These are phyloP conservation scores for Rhinoptilus africanus DNA, from an alignment of 2,113 vertebrate species.

Conservation along the genomic window DNA sequence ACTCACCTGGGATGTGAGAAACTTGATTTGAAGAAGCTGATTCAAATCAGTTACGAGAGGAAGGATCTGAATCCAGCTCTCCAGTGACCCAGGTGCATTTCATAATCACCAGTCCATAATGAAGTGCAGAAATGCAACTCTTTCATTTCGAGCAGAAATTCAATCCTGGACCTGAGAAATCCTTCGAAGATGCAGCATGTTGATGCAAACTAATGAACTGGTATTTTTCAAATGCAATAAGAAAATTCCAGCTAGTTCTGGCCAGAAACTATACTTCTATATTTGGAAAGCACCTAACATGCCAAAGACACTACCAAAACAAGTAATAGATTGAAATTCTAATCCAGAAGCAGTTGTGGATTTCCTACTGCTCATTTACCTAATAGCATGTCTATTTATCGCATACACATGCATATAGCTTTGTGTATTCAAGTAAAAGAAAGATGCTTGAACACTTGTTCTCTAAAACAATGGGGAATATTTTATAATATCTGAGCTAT, in stretches of 20 bases:
- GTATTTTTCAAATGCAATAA: conserved; percentile 25
- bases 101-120: conserved; percentile 54
- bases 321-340: background rate
- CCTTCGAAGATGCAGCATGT: conserved; percentile 33
- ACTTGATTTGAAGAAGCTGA: conserved; percentile 43
- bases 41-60: conserved; percentile 32
- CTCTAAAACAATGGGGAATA: background rate
- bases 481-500: background rate
- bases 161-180: conserved; percentile 43
- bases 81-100: conserved; percentile 55
- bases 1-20: conserved; percentile 39
- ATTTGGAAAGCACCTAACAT: conserved; percentile 36
- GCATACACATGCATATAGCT: background rate
- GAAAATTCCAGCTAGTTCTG: conserved; percentile 47
- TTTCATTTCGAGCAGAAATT: conserved; percentile 56
- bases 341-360: conserved; percentile 24
- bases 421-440: background rate
- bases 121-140: conserved; percentile 51
- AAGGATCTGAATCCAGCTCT: conserved; percentile 31
- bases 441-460: background rate
- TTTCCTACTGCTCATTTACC: conserved; percentile 34
- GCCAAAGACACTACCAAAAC: conserved; percentile 39
- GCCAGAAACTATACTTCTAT: conserved; percentile 31
- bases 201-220: conserved; percentile 58
- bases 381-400: background rate